Evolutionary conservation across 2,113 vertebrate species (phyloP), one percentile per base, ranked within the genome.

Genomic region (Antidorcas marsupialis): DNA sequence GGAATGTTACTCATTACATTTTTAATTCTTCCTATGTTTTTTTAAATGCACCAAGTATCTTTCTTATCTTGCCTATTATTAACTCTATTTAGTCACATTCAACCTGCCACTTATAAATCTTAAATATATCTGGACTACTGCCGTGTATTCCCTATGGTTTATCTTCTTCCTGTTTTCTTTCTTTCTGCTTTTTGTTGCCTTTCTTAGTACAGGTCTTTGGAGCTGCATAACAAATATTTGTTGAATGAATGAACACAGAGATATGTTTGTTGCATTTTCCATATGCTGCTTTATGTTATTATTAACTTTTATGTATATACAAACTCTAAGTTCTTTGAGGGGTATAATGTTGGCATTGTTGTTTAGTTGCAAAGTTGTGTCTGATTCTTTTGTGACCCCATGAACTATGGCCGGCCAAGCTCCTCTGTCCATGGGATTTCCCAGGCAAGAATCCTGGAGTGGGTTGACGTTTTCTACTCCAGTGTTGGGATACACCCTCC

Each of bases 1-100:
- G 76, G 92, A 88, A 96, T 97, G 82, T 96, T 88, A 92, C 25
- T 91, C 78, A 93, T 85, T 81, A 62, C 86, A 82, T 43, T 97
- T 97, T 94, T 83, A 88, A 30, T 67, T 57, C 60, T 95, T 57
- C 27, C 27, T 57, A 10, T 74, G 43, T 87, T 25, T 82, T 95
- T 62, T 76, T 2, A 25, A 64, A 62, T 64, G 23, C 7, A 86
- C 13, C 88, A 76, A 45, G 19, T 23, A 5, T 90, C 53, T n/a
- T 96, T n/a, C 25, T 92, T 86, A 57, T 91, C 88, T 92, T 85
- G 52, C 81, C 57, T 53, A 21, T 78, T 74, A 67, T 82, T 89
- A 90, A 67, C 47, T 94, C 13, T 96, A 23, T 55, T 39, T 96
- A 50, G 33, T 93, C 74, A 78, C 78, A 19, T 86, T 92, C 39